Percentiles rank a stretch among this genome's conserved stretches.
Conservation (phyloP, 2,113 vertebrate genomes). For the Lophius piscatorius region DNA sequence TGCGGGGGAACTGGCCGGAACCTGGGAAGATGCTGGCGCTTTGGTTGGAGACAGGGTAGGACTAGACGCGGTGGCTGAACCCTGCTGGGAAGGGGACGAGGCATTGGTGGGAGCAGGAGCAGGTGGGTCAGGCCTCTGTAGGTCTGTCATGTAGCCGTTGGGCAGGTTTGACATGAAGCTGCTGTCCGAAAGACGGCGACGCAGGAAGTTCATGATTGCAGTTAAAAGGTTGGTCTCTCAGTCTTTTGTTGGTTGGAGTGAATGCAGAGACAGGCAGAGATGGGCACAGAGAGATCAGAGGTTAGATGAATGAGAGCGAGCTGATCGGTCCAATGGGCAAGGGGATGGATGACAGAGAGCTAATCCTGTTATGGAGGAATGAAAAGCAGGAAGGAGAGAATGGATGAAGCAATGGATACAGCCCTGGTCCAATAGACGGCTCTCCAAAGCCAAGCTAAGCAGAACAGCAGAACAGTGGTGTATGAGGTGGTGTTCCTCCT, state of each 20-base stretch:
- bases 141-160: constrained; percentile 96
- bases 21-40: constrained; percentile 51
- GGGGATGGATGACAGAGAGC: constrained; percentile 22
- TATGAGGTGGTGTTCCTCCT: constrained; percentile 57
- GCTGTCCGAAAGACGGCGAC: constrained; percentile 95
- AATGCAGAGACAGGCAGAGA: constrained; percentile 11
- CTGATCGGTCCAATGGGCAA: constrained; percentile 22
- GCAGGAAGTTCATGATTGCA: constrained; percentile 94
- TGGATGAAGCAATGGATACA: constrained; percentile 58
- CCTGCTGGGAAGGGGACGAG: constrained; percentile 73
- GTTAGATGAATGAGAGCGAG: constrained; percentile 53
- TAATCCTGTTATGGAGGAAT: constrained; percentile 29
- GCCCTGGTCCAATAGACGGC: constrained; percentile 70
- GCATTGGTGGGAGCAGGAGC: constrained; percentile 74
- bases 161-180: constrained; percentile 97
- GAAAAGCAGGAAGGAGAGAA: constrained; percentile 39
- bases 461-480: constrained; percentile 47
- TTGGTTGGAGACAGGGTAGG: constrained; percentile 68
- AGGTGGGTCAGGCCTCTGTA: constrained; percentile 85
- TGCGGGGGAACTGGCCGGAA: constrained; percentile 55
- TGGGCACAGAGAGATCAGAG: constrained; percentile 37
- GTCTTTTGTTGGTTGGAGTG: constrained; percentile 1
- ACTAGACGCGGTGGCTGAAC: constrained; percentile 69
- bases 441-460: constrained; percentile 61
- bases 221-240: constrained; percentile 51